phyloP scores from a whole-genome alignment of 2,888 invertebrate species.

The Dusona sp. region DNA sequence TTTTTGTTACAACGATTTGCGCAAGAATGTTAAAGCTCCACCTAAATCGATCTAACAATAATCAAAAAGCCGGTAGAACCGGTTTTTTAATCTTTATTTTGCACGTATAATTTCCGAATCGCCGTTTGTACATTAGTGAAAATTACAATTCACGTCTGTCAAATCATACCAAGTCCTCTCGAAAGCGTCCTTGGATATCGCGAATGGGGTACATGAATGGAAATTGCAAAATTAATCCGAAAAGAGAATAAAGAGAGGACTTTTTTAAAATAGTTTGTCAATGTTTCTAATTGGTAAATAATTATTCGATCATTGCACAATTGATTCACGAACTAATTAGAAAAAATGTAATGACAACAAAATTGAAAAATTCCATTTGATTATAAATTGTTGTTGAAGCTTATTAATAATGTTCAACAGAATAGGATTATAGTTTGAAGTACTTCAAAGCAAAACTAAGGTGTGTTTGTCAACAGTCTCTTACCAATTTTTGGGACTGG shows the following conservation, averaged over 20 bases:
- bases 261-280: neutral
- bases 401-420: no score
- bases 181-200: neutral
- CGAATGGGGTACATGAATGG: neutral
- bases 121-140: neutral
- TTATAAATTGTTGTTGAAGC: no score
- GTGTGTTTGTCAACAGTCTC: neutral
- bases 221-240: neutral
- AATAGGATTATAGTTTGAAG: no score
- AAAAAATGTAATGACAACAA: no score
- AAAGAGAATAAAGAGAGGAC: neutral
- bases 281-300: neutral
- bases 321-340: neutral
- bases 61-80: slow-evolving; percentile 33
- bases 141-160: neutral
- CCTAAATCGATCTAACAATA: slow-evolving; percentile 20
- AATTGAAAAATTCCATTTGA: no score
- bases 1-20: neutral
- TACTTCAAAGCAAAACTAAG: neutral
- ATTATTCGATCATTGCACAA: neutral
- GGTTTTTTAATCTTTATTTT: slow-evolving; percentile 18
- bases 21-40: neutral
- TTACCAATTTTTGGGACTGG: neutral
- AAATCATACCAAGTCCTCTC: neutral
- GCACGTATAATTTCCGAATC: neutral